These are phyloP conservation scores for Mormyrus iriodes DNA, from an alignment of 2,113 vertebrate genomes.

Conservation along the genomic window DNA sequence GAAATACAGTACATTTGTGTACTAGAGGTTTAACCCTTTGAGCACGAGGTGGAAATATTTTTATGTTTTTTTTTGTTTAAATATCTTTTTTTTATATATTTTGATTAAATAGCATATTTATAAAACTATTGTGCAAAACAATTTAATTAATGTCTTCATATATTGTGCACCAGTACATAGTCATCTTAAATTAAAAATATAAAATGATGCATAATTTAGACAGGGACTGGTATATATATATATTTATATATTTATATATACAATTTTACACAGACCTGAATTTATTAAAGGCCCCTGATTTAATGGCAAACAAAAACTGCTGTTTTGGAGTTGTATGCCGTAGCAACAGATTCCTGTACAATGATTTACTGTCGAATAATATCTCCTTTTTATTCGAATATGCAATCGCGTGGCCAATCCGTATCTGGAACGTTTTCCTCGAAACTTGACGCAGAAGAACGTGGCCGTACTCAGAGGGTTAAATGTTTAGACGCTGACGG, in stretches of 20 bases:
- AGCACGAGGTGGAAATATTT: slow-evolving; percentile 77
- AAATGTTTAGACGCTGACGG: slow-evolving; percentile 80
- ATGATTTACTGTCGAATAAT: slow-evolving; percentile 33
- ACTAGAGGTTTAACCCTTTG: slow-evolving; percentile 96
- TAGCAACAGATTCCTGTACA: slow-evolving; percentile 41
- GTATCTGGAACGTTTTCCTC: slow-evolving; percentile 38
- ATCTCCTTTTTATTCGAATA: slow-evolving; percentile 23
- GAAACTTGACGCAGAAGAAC: slow-evolving; percentile 82
- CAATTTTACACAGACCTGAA: slow-evolving; percentile 69
- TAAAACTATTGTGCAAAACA: slow-evolving; percentile 95
- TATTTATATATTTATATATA: slow-evolving; percentile 59
- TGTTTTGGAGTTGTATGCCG: slow-evolving; percentile 35
- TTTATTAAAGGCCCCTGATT: slow-evolving; percentile 46
- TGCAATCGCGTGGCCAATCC: slow-evolving; percentile 37
- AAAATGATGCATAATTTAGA: slow-evolving; percentile 78
- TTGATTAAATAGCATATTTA: slow-evolving; percentile 73
- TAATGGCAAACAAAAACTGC: slow-evolving; percentile 42
- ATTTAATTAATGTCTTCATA: slow-evolving; percentile 70
- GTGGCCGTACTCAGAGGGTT: slow-evolving; percentile 97
- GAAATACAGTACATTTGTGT: slow-evolving; percentile 84
- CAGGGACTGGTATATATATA: slow-evolving; percentile 57
- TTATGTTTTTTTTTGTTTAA: slow-evolving; percentile 35
- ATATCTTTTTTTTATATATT: slow-evolving; percentile 44
- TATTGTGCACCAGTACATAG: slow-evolving; percentile 72
- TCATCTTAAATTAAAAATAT: slow-evolving; percentile 78